These are phyloP conservation scores for Limnephilus auricula DNA, from an alignment of 2,888 invertebrate species.

Conservation along the genomic window DNA sequence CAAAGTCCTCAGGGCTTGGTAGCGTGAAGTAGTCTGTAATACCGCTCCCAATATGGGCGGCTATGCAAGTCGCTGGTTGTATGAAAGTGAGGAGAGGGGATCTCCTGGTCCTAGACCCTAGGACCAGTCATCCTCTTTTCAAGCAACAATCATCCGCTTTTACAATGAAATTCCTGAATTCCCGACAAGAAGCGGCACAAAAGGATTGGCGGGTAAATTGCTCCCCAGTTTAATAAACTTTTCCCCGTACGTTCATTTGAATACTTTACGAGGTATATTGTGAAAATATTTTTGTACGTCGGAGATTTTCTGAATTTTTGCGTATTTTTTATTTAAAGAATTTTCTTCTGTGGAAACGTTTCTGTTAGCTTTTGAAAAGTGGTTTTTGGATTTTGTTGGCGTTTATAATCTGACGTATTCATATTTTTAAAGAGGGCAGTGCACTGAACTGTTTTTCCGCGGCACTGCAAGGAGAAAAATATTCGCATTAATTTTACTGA, in stretches of 20 bases:
- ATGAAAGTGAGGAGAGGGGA: background rate
- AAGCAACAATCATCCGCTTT: conserved; percentile 50
- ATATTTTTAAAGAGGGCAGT: background rate
- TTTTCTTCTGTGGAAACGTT: conserved; percentile 22
- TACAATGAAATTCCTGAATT: conserved; percentile 66
- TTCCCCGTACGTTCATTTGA: conserved; percentile 66
- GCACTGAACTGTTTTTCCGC: background rate
- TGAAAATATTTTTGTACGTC: conserved; percentile 65
- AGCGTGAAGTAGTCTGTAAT: too few species aligned
- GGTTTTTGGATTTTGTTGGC: background rate
- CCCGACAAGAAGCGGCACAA: conserved; percentile 59
- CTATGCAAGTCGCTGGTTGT: background rate
- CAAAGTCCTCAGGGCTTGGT: too few species aligned
- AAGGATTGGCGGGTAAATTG: conserved; percentile 65
- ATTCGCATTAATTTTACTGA: background rate
- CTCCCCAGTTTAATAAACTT: conserved; percentile 66
- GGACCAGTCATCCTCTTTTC: conserved; percentile 6
- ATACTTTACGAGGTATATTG: conserved; percentile 66
- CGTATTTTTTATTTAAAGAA: conserved; percentile 13
- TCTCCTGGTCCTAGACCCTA: background rate
- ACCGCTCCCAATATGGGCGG: background rate
- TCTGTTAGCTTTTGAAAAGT: background rate
- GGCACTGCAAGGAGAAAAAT: background rate
- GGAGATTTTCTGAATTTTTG: conserved; percentile 64
- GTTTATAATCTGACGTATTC: conserved; percentile 3